Percentiles rank a stretch among this genome's conserved stretches.
These are phyloP conservation scores for Epinephelus moara DNA, from an alignment of 2,113 vertebrate species.

Conservation along the genomic window DNA sequence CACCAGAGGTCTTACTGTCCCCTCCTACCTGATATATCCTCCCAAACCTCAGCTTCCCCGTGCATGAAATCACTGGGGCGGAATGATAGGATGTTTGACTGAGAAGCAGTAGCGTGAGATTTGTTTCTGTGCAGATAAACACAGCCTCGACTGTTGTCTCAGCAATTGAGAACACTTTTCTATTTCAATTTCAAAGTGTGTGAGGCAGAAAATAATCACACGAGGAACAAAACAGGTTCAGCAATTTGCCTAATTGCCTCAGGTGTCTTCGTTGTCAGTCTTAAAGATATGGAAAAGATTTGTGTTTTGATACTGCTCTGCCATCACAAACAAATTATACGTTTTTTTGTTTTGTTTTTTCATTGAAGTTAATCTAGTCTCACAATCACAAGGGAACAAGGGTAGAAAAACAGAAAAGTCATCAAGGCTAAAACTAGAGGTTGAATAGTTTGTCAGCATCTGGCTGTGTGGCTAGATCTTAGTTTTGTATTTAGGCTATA, in stretches of 20 bases:
- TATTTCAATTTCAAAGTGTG: constrained; percentile 57
- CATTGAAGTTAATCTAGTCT: not conserved
- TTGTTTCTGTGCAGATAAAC: constrained; percentile 74
- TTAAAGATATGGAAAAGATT: not conserved
- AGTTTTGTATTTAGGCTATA: not conserved
- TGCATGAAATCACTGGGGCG: constrained; percentile 69
- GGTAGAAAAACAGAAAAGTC: not conserved
- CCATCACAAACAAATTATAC: not conserved
- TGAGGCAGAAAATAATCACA: constrained; percentile 53
- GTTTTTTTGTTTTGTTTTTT: not conserved
- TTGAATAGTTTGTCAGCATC: not conserved
- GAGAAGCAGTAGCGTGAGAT: constrained; percentile 52
- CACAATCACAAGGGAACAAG: not conserved
- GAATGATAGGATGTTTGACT: constrained; percentile 66
- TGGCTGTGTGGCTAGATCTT: not conserved
- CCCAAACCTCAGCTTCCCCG: constrained; percentile 48
- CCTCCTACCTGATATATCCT: constrained; percentile 52
- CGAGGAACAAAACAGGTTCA: constrained; percentile 14
- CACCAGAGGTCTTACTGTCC: constrained; percentile 7
- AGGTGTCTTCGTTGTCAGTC: not conserved
- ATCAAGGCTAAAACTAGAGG: not conserved
- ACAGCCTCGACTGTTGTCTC: constrained; percentile 49
- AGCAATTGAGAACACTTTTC: constrained; percentile 39
- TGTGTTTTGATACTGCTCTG: constrained; percentile 1
- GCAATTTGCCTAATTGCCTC: not conserved